These are phyloP conservation scores for Diloba caeruleocephala DNA, from an alignment of 2,888 invertebrate species.

Conservation along the genomic window DNA sequence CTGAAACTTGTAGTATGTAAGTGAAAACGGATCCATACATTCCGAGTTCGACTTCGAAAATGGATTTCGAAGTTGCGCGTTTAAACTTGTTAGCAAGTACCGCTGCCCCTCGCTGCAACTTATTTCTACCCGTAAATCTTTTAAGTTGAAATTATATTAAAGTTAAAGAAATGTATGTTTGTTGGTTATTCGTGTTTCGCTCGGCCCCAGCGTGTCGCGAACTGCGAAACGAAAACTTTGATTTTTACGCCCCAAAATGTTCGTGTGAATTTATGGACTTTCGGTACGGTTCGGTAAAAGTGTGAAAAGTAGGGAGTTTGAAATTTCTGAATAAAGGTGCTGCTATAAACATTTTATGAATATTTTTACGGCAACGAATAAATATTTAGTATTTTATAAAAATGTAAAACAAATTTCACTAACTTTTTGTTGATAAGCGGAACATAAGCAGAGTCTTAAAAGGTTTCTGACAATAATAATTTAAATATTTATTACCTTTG, in stretches of 20 bases:
- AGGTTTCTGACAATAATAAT: too few relatives aligned
- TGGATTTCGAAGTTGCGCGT: conserved; percentile 67
- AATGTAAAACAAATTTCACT: too few relatives aligned
- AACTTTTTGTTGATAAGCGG: too few relatives aligned
- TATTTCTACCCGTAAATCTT: conserved; percentile 60
- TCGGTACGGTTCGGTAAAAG: conserved; percentile 21
- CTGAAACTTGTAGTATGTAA: conserved; percentile 39
- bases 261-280: conserved; percentile 49
- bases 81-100: conserved; percentile 68
- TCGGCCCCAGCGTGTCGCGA: conserved; percentile 22
- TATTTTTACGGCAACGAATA: conserved; percentile 4
- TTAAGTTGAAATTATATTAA: conserved; percentile 52
- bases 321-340: conserved; percentile 18
- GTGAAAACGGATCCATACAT: conserved; percentile 53
- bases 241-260: conserved; percentile 50
- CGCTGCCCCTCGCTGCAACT: conserved; percentile 33
- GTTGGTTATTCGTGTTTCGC: conserved; percentile 42
- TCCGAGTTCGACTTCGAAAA: conserved; percentile 61
- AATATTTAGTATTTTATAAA: not conserved
- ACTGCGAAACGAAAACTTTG: conserved; percentile 42
- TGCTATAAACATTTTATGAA: conserved; percentile 23
- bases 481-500: too few relatives aligned
- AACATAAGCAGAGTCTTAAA: too few relatives aligned
- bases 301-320: conserved; percentile 27
- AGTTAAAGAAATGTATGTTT: conserved; percentile 48